phyloP scores from a whole-genome alignment of 2,113 vertebrate genomes.

The Mormyrus lacerda region DNA sequence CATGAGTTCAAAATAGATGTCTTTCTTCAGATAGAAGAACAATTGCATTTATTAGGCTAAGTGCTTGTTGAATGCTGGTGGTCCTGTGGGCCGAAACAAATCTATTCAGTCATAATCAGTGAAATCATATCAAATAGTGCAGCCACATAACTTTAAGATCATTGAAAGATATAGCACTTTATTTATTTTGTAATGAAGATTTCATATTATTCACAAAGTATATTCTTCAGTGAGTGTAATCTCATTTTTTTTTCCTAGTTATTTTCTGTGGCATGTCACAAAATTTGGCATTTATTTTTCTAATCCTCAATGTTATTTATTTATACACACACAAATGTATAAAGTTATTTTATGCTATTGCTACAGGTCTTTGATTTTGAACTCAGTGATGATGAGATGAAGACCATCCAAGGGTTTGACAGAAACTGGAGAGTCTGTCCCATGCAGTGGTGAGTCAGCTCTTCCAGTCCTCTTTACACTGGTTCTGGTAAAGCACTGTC shows the following conservation, averaged over 20 bases:
- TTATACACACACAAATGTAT: too few species aligned
- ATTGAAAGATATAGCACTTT: background rate
- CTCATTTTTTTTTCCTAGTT: background rate
- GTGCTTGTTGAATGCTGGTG: background rate
- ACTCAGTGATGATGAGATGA: conserved; percentile 68
- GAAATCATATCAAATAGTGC: background rate
- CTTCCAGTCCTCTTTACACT: background rate
- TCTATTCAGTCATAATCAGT: background rate
- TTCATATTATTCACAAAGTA: background rate
- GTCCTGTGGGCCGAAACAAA: background rate
- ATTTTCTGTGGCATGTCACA: background rate
- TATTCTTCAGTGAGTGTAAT: background rate
- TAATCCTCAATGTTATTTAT: background rate
- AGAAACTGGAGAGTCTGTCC: conserved; percentile 68
- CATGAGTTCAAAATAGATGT: background rate
- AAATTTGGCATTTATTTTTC: background rate
- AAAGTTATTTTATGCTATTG: background rate
- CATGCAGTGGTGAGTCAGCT: conserved; percentile 61
- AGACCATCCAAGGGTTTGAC: conserved; percentile 65
- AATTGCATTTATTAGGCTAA: background rate
- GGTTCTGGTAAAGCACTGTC: background rate
- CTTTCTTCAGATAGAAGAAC: background rate
- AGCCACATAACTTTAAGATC: background rate
- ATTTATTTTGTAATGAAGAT: background rate
- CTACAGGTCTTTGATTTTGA: conserved; percentile 83